Conservation (phyloP, 2,797 vertebrate genomes). For the Discoglossus pictus region DNA sequence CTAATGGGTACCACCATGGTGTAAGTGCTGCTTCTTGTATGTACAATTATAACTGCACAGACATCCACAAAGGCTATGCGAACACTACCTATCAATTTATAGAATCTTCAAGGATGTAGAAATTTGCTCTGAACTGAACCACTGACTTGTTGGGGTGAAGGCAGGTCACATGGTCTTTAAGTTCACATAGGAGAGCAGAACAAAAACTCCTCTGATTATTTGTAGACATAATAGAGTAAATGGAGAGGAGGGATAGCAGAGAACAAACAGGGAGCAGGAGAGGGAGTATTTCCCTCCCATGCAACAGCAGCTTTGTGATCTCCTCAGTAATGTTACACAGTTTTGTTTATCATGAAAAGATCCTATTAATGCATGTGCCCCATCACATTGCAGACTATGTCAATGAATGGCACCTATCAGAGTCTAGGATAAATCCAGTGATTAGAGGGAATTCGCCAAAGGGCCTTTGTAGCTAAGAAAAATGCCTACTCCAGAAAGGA, state of each 20-base stretch:
- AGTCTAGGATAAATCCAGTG: conserved; percentile 84
- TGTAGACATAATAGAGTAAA: conserved; percentile 55
- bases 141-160: conserved; percentile 49
- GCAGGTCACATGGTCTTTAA: conserved; percentile 64
- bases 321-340: conserved; percentile 72
- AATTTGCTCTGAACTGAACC: conserved; percentile 54
- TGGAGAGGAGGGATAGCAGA: conserved; percentile 42
- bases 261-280: conserved; percentile 37
- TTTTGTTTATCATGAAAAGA: conserved; percentile 82
- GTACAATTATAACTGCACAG: conserved; percentile 30
- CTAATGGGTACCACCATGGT: too few species aligned
- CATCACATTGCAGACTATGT: conserved; percentile 77
- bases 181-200: conserved; percentile 56
- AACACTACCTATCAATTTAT: conserved; percentile 19
- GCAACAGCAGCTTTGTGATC: conserved; percentile 77
- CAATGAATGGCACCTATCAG: conserved; percentile 93
- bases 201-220: too few species aligned
- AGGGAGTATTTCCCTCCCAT: conserved; percentile 55
- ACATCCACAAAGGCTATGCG: conserved; percentile 22
- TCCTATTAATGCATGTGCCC: conserved; percentile 74
- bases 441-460: conserved; percentile 94
- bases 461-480: conserved; percentile 92
- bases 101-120: conserved; percentile 18
- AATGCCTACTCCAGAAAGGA: conserved; percentile 92
- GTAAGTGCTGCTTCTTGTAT: conserved; percentile 17